These are phyloP conservation scores for Phodopus roborovskii DNA, from an alignment of 2,113 vertebrate genomes.

Conservation along the genomic window DNA sequence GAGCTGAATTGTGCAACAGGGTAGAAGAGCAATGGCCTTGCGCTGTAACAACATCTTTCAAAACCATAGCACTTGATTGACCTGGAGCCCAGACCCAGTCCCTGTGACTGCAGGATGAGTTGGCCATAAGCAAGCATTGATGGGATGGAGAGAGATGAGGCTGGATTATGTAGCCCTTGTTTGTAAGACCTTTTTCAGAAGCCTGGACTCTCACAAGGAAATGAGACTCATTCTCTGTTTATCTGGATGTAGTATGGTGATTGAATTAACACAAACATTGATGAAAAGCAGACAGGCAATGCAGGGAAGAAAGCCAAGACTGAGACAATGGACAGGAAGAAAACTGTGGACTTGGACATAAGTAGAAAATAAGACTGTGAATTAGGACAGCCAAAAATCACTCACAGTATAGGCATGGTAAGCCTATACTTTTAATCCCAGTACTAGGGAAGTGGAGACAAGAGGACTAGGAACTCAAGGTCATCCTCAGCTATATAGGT, in stretches of 20 bases:
- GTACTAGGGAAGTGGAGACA: background rate
- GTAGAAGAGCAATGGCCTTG: background rate
- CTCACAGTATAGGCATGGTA: background rate
- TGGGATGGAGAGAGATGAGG: background rate
- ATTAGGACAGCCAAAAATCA: background rate
- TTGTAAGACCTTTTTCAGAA: background rate
- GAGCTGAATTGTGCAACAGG: constrained; percentile 31
- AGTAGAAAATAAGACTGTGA: background rate
- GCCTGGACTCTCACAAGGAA: constrained; percentile 20
- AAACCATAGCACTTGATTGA: background rate
- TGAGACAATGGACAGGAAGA: background rate
- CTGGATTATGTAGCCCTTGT: background rate
- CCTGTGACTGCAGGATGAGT: background rate
- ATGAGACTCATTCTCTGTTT: background rate
- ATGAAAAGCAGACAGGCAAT: background rate
- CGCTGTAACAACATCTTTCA: background rate
- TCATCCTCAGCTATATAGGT: background rate
- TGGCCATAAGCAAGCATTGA: background rate
- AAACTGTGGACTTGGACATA: background rate
- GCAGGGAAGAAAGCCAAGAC: background rate
- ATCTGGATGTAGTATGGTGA: background rate
- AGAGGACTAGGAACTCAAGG: background rate
- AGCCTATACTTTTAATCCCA: too few species aligned
- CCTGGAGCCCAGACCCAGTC: background rate
- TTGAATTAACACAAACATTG: background rate